Evolutionary conservation across 2,797 vertebrate species (phyloP).

Genomic region (Micromesistius poutassou): DNA sequence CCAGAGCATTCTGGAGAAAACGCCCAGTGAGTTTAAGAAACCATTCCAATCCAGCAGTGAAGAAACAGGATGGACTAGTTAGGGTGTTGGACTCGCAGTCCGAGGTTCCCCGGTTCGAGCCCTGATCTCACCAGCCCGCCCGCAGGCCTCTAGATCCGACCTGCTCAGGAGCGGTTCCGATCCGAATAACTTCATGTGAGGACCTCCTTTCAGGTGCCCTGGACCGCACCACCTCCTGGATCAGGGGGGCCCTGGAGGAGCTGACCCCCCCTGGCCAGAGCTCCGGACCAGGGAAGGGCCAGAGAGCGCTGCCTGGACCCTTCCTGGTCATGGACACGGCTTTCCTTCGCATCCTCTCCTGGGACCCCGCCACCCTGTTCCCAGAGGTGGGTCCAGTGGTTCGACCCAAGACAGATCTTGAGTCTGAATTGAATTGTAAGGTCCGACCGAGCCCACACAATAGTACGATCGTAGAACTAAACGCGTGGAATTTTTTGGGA

Average conservation of each 20-base stretch:
- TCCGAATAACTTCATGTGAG: background rate
- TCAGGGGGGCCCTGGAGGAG: constrained; percentile 81
- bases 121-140: background rate
- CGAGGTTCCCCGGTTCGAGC: background rate
- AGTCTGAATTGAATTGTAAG: background rate
- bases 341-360: constrained; percentile 82
- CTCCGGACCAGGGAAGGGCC: constrained; percentile 58
- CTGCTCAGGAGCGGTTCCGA: background rate
- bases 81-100: background rate
- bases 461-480: no score
- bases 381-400: constrained; percentile 80
- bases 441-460: background rate
- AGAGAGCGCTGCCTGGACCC: constrained; percentile 75
- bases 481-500: no score
- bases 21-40: constrained; percentile 65
- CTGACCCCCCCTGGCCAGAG: constrained; percentile 62
- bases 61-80: background rate
- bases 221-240: constrained; percentile 86
- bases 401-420: background rate
- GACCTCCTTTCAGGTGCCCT: constrained; percentile 74
- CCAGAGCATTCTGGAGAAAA: constrained; percentile 71
- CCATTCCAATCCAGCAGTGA: background rate
- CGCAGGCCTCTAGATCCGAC: background rate
- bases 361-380: constrained; percentile 78
- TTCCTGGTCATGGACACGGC: constrained; percentile 82